Evolutionary conservation across 2,797 vertebrate species (phyloP), one percentile per base, ranked within the genome.

Genomic region (Hydrolagus colliei): DNA sequence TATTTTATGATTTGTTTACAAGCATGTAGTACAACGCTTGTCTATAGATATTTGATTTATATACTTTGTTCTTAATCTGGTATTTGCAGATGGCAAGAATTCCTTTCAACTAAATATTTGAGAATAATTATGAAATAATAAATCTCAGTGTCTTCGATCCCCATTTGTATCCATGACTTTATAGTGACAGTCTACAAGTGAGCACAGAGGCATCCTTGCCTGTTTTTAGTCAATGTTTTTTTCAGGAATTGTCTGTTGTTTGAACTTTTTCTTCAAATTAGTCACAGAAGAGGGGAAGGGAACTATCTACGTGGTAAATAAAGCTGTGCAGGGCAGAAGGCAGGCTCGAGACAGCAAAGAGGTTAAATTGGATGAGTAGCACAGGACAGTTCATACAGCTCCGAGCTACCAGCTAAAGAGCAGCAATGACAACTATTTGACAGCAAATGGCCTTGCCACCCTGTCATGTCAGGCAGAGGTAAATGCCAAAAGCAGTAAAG

Each of bases 51-150:
- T 80, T 80, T 65, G 13, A 63, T 63, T 84, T 84, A 18, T 12
- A 16, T 18, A 52, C 14, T 52, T 65, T 65, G 22, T 65, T 52
- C 41, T 52, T 52, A 52, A 52, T 52, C 41, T 52, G 41, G 41
- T 52, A 52, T 52, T 52, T 52, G 41, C 65, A 71, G 41, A 71
- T 71, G 35, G 20, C 52, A n/a, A 59, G 16, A 59, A 77, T 77
- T 20, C 41, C 61, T 77, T 77, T 77, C 18, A 20, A 61, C 52
- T 20, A 59, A n/a, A 18, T 77, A 71, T 84, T 84, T 82, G 14
- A 41, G 79, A 84, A 71, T 84, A 32, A 41, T 68, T 41, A 84
- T 84, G 10, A 35, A 71, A 84, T 35, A 84, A 84, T 71, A 84
- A 35, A 65, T 80, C 22, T 80, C 22, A 80, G n/a, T 32, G 32